These are phyloP conservation scores for Gephyroberyx darwinii DNA, from an alignment of 2,797 vertebrate genomes.

Conservation along the genomic window DNA sequence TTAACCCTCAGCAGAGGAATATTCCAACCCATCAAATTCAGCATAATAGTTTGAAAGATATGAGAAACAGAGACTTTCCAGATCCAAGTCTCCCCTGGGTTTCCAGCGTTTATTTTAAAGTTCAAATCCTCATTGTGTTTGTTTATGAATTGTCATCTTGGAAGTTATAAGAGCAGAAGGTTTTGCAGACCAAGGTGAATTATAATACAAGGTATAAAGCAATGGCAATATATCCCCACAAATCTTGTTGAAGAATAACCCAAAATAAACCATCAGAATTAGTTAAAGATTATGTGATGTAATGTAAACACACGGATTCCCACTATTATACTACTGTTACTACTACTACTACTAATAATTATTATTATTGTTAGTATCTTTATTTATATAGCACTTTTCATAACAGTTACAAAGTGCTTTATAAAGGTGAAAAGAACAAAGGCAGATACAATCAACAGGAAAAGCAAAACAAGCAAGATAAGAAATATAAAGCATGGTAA, in stretches of 20 bases:
- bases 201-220: conserved; percentile 14
- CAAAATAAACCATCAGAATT: too few species aligned
- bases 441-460: too few species aligned
- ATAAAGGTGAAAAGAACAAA: neutral
- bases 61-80: conserved; percentile 7
- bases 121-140: conserved; percentile 33
- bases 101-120: conserved; percentile 26
- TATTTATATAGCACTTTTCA: conserved; percentile 11
- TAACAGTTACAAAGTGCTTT: conserved; percentile 5
- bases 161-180: conserved; percentile 11
- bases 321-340: too few species aligned
- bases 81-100: neutral
- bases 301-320: too few species aligned
- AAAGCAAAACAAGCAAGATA: too few species aligned
- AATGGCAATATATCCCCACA: conserved; percentile 18
- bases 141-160: conserved; percentile 19
- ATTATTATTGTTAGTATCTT: too few species aligned
- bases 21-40: neutral
- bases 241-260: neutral
- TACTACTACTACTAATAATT: too few species aligned
- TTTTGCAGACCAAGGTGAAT: conserved; percentile 5
- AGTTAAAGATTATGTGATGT: too few species aligned
- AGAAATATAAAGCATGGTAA: too few species aligned
- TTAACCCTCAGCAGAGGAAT: neutral
- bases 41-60: neutral